Evolutionary conservation across 2,113 vertebrate species (phyloP).

Genomic region (Cacatua alba): DNA sequence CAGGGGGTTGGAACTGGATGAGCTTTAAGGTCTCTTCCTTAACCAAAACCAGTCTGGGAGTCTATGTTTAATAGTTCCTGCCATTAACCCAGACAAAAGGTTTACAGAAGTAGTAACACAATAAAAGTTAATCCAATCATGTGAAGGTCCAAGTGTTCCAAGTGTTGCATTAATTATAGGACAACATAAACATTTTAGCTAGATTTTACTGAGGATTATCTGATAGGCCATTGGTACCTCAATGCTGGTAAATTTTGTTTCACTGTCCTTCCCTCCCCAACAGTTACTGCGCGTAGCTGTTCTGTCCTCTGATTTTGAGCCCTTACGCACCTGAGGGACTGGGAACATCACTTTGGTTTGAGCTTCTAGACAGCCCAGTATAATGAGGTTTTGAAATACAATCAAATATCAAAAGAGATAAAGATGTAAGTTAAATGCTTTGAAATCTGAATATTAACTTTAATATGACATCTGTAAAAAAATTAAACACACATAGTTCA

Average conservation of each 20-base stretch:
- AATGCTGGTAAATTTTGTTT: background rate
- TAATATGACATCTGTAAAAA: background rate
- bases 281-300: background rate
- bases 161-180: background rate
- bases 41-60: too few species aligned
- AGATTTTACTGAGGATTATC: background rate
- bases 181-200: background rate
- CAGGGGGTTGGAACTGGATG: too few species aligned
- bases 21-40: too few species aligned
- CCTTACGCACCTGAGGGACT: background rate
- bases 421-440: background rate
- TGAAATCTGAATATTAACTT: background rate
- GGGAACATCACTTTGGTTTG: background rate
- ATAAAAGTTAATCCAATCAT: background rate
- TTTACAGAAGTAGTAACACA: background rate
- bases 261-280: background rate
- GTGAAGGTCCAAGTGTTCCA: background rate
- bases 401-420: background rate
- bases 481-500: background rate
- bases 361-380: background rate
- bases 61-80: background rate
- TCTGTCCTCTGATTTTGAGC: background rate
- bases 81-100: background rate
- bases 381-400: background rate
- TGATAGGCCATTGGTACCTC: background rate